Evolutionary conservation across 2,888 invertebrate genomes (phyloP).

Genomic region (Lasius fuliginosus): DNA sequence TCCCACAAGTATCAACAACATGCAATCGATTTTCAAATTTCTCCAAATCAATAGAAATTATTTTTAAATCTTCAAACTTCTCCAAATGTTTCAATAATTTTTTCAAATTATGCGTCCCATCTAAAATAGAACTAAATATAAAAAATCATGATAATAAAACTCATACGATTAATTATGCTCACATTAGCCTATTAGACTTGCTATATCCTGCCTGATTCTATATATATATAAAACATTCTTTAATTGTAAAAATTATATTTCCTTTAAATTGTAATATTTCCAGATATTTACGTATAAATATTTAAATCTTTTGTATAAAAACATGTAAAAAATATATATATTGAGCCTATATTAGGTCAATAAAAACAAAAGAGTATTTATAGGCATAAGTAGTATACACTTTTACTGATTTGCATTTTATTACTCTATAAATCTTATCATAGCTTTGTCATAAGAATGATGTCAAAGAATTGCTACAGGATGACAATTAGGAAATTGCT

Average conservation of each 20-base stretch:
- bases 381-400: background rate
- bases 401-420: background rate
- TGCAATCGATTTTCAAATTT: slow-evolving; percentile 44
- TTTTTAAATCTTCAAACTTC: slow-evolving; percentile 57
- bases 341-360: background rate
- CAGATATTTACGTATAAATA: background rate
- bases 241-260: background rate
- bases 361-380: background rate
- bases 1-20: slow-evolving; percentile 51
- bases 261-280: background rate
- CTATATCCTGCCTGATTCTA: background rate
- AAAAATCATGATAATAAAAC: background rate
- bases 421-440: background rate
- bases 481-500: too few relatives aligned
- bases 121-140: slow-evolving; percentile 52
- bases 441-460: background rate
- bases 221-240: background rate
- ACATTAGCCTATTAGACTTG: background rate
- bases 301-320: background rate
- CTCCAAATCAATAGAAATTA: slow-evolving; percentile 69
- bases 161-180: background rate
- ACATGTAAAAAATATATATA: background rate
- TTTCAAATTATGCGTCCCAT: slow-evolving; percentile 57
- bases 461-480: background rate
- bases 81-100: slow-evolving; percentile 72